These are phyloP conservation scores for Megalurothrips usitatus DNA, from an alignment of 2,888 invertebrate genomes.

Conservation along the genomic window DNA sequence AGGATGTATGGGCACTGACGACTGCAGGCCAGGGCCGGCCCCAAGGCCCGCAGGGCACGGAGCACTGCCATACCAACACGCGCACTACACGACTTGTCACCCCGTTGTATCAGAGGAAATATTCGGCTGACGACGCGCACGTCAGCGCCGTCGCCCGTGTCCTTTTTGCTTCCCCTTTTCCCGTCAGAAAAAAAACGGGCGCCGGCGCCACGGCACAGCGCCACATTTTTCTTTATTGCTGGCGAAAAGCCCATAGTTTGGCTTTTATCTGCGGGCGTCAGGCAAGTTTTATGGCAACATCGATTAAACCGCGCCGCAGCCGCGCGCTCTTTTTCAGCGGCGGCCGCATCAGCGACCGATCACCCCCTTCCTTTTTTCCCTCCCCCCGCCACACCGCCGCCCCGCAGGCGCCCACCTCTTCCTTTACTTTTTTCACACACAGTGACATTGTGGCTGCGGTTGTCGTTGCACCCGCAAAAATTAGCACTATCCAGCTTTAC, in stretches of 20 bases:
- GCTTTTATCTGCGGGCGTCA: neutral
- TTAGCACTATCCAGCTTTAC: conserved; percentile 15
- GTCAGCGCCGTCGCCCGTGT: neutral
- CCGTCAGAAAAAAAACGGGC: neutral
- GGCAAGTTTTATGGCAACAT: conserved; percentile 15
- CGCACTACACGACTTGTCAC: neutral
- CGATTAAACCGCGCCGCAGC: neutral
- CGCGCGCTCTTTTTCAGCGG: neutral
- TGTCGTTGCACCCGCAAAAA: conserved; percentile 11
- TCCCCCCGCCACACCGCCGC: neutral
- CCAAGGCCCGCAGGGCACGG: neutral
- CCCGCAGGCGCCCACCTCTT: neutral
- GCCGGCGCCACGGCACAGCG: no score
- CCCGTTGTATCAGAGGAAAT: neutral
- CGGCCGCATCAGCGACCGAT: neutral
- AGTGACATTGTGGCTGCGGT: conserved; percentile 5
- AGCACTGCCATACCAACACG: neutral
- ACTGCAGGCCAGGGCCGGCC: neutral
- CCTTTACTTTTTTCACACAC: neutral
- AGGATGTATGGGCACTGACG: neutral
- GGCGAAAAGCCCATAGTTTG: neutral
- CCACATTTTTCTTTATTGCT: neutral
- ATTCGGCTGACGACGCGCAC: neutral
- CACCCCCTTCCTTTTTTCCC: neutral
- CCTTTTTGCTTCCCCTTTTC: no score